A percentile compares a stretch with the other conserved stretches of the same genome.
Evolutionary conservation across 92 coral and sea anemone genomes (phyloP).

Genomic region (Zoanthus gigantus): DNA sequence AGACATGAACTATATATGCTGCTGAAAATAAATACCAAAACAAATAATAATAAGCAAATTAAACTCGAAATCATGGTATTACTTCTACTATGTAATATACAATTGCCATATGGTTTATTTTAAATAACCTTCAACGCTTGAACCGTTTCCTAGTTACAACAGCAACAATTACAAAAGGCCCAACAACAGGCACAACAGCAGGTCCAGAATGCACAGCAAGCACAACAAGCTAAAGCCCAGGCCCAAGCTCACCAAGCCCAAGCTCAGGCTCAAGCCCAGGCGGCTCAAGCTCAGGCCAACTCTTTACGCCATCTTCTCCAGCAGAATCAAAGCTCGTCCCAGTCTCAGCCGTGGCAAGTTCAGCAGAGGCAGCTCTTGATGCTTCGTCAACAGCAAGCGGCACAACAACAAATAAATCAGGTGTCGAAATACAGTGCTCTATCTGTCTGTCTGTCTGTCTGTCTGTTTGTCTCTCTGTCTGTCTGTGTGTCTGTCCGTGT

Average conservation of each 20-base stretch:
- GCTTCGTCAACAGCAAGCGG: constrained; percentile 51
- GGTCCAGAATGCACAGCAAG: constrained; percentile 73
- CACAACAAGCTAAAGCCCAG: constrained; percentile 68
- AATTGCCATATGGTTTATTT: too few species aligned
- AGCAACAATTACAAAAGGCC: constrained; percentile 54
- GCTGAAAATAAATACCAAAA: too few species aligned
- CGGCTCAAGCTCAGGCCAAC: constrained; percentile 47
- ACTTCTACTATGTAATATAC: too few species aligned
- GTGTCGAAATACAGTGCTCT: not conserved
- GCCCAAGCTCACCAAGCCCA: constrained; percentile 68
- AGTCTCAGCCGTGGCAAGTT: constrained; percentile 56
- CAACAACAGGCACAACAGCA: constrained; percentile 67
- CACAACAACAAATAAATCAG: constrained; percentile 56
- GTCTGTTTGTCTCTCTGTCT: too few species aligned
- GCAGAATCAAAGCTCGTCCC: constrained; percentile 28
- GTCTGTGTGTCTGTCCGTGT: too few species aligned
- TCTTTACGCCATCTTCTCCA: constrained; percentile 39
- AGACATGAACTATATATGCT: too few species aligned
- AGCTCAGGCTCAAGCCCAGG: constrained; percentile 68
- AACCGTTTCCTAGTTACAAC: constrained; percentile 19
- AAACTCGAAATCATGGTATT: too few species aligned
- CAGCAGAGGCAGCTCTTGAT: constrained; percentile 41
- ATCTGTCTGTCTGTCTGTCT: too few species aligned
- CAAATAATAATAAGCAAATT: too few species aligned
- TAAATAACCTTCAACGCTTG: too few species aligned